phyloP scores from a whole-genome alignment of 2,888 invertebrate genomes.

The Priocnemis perturbator region DNA sequence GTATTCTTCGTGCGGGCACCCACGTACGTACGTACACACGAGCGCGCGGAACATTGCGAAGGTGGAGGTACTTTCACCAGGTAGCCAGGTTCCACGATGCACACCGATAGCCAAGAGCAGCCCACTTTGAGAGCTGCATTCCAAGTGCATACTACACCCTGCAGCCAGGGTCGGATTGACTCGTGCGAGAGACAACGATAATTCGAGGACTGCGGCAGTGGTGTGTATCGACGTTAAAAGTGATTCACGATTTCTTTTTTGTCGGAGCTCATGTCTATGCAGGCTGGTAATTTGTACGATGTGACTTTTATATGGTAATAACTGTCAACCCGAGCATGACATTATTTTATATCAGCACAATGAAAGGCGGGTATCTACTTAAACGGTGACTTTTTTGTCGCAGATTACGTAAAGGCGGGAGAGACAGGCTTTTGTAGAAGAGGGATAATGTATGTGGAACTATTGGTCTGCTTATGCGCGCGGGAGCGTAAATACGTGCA shows the following conservation, averaged over 20 bases:
- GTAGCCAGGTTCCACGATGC: constrained; percentile 56
- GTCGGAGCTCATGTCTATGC: too few species aligned
- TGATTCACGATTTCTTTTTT: neutral
- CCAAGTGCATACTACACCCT: constrained; percentile 51
- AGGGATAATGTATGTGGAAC: too few species aligned
- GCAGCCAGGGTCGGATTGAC: constrained; percentile 43
- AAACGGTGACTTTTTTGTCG: too few species aligned
- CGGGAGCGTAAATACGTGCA: constrained; percentile 25
- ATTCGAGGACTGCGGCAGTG: constrained; percentile 11
- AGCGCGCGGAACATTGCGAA: constrained; percentile 31
- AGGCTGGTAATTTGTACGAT: neutral
- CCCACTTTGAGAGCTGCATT: constrained; percentile 57
- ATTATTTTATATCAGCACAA: too few species aligned
- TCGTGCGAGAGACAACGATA: neutral
- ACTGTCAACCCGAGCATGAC: too few species aligned
- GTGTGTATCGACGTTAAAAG: neutral
- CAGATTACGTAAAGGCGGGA: too few species aligned
- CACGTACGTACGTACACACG: constrained; percentile 33
- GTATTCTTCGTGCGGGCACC: constrained; percentile 32
- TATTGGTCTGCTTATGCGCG: constrained; percentile 6
- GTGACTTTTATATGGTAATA: constrained; percentile 19
- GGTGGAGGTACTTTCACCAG: constrained; percentile 61
- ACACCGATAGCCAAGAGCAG: constrained; percentile 58
- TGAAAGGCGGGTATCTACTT: too few species aligned
- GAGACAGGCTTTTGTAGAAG: too few species aligned